Percentiles rank a stretch among this genome's conserved stretches.
Conservation (phyloP, 2,113 vertebrate species). For the Amblyornis subalaris region DNA sequence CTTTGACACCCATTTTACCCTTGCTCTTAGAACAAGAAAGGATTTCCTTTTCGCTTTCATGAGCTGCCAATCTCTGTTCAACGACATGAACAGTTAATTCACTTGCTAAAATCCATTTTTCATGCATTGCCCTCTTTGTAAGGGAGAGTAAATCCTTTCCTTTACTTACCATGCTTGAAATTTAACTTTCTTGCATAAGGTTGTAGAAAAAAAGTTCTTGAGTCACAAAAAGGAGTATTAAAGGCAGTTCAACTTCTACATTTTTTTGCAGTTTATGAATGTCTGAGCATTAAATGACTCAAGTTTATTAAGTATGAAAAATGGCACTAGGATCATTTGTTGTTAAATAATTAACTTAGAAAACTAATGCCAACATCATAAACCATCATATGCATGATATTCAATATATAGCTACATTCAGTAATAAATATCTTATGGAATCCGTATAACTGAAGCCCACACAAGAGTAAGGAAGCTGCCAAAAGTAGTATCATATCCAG, state of each 20-base stretch:
- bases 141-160: background rate
- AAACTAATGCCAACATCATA: background rate
- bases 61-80: background rate
- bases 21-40: background rate
- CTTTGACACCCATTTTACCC: background rate
- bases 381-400: background rate
- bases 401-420: background rate
- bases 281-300: background rate
- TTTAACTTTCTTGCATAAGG: background rate
- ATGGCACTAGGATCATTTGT: background rate
- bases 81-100: background rate
- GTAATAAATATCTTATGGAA: constrained; percentile 22
- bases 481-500: constrained; percentile 8
- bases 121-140: background rate
- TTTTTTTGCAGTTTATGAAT: background rate
- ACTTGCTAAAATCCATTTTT: constrained; percentile 13
- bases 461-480: constrained; percentile 25
- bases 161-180: constrained; percentile 14
- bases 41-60: background rate
- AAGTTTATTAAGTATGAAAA: background rate
- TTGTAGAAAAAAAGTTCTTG: background rate
- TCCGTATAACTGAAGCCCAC: constrained; percentile 17
- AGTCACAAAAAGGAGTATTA: background rate
- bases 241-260: background rate
- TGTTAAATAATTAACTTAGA: constrained; percentile 26